A percentile compares a stretch with the other conserved stretches of the same genome.
Conservation (phyloP, 2,113 vertebrate genomes). For the Phyllostomus discolor region DNA sequence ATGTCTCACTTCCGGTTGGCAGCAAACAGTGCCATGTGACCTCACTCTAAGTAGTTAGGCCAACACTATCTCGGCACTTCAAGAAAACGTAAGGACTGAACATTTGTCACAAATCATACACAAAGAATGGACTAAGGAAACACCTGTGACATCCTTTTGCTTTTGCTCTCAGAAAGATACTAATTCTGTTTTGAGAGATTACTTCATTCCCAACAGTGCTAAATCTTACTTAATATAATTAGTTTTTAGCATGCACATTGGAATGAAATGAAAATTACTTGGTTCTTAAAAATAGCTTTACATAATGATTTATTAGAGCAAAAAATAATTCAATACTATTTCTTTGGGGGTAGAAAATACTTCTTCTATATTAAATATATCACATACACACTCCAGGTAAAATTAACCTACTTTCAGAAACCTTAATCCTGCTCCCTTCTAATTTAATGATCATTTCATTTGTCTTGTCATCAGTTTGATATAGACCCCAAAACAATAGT, state of each 20-base stretch:
- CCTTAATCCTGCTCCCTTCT: neutral
- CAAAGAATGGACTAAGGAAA: neutral
- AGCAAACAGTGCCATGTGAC: neutral
- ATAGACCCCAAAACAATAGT: neutral
- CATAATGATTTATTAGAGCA: slow-evolving; percentile 37
- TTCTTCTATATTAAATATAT: neutral
- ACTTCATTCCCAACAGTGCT: slow-evolving; percentile 25
- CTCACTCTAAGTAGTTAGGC: neutral
- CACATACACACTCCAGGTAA: neutral
- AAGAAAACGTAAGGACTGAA: neutral
- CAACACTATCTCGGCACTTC: neutral
- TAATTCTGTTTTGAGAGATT: slow-evolving; percentile 38
- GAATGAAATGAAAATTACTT: slow-evolving; percentile 56
- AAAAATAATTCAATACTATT: slow-evolving; percentile 36
- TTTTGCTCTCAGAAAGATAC: neutral
- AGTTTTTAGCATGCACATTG: slow-evolving; percentile 36
- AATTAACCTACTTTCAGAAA: slow-evolving; percentile 13
- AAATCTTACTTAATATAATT: slow-evolving; percentile 27
- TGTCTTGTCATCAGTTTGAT: slow-evolving; percentile 31
- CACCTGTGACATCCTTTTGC: neutral
- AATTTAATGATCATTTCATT: slow-evolving; percentile 21
- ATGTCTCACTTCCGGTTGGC: neutral
- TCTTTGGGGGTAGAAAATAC: slow-evolving; percentile 10
- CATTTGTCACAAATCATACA: neutral
- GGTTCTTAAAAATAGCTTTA: slow-evolving; percentile 45